A percentile compares a stretch with the other conserved stretches of the same genome.
phyloP scores from a whole-genome alignment of 2,797 vertebrate species.

The Aldrovandia affinis region DNA sequence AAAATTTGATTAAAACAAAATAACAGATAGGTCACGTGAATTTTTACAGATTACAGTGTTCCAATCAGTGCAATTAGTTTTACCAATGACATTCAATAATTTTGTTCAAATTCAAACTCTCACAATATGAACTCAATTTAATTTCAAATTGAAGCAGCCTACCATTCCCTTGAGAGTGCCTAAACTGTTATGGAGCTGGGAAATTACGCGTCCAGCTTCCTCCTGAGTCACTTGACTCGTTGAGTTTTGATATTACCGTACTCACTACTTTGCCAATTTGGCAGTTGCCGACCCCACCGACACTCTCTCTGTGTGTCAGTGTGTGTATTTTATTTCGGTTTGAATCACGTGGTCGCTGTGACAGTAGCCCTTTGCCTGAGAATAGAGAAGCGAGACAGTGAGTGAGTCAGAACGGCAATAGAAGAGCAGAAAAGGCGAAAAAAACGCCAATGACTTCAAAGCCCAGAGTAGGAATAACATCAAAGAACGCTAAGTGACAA shows the following conservation, averaged over 20 bases:
- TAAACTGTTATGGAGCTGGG: not conserved
- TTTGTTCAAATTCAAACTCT: too few relatives aligned
- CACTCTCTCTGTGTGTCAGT: not conserved
- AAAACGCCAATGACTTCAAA: not conserved
- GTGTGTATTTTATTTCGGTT: slow-evolving; percentile 40
- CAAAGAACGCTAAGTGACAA: not conserved
- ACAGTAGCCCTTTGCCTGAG: slow-evolving; percentile 33
- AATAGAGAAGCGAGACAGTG: slow-evolving; percentile 22
- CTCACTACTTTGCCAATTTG: not conserved
- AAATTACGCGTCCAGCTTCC: not conserved
- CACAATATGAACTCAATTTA: too few relatives aligned
- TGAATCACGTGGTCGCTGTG: slow-evolving; percentile 40
- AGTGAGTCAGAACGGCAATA: not conserved
- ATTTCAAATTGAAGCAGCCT: not conserved
- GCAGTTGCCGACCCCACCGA: slow-evolving; percentile 20
- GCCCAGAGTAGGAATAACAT: not conserved
- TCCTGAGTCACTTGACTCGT: not conserved
- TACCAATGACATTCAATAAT: too few relatives aligned
- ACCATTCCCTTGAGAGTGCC: not conserved
- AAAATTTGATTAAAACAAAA: too few relatives aligned
- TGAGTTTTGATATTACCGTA: not conserved
- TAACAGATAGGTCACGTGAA: too few relatives aligned
- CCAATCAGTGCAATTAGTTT: too few relatives aligned
- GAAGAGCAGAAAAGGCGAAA: not conserved
- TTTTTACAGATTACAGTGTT: too few relatives aligned